A percentile compares a stretch with the other conserved stretches of the same genome.
Conservation (phyloP, 2,113 vertebrate species). For the Leptocoma aspasia region DNA sequence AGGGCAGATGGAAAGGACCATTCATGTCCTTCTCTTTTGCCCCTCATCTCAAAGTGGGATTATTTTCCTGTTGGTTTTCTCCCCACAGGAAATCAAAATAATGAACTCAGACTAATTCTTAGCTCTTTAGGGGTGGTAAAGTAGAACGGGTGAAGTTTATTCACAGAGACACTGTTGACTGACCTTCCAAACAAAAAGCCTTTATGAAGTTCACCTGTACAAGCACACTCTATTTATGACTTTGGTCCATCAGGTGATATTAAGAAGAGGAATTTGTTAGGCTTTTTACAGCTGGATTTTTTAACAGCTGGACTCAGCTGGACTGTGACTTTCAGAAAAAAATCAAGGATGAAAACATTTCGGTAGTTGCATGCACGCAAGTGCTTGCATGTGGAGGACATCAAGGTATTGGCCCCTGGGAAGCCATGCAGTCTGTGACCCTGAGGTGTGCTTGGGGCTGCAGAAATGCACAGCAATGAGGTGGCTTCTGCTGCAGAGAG, state of each 20-base stretch:
- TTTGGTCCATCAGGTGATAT: background rate
- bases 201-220: background rate
- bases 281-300: background rate
- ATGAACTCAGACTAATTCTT: background rate
- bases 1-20: background rate
- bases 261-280: background rate
- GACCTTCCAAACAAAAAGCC: background rate
- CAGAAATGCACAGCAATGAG: background rate
- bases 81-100: background rate
- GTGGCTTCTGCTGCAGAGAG: background rate
- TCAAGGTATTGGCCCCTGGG: background rate
- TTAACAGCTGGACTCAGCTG: background rate
- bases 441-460: background rate
- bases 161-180: background rate
- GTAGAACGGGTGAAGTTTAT: background rate
- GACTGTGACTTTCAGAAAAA: background rate
- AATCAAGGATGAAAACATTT: background rate
- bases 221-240: background rate
- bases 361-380: accelerated
- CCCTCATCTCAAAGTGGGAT: background rate
- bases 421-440: background rate
- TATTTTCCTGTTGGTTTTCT: background rate
- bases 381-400: background rate
- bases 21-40: background rate
- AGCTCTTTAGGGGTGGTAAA: background rate